Percentiles rank a stretch among this genome's conserved stretches.
phyloP scores from a whole-genome alignment of 2,888 invertebrate species.

The Euproctis similis region DNA sequence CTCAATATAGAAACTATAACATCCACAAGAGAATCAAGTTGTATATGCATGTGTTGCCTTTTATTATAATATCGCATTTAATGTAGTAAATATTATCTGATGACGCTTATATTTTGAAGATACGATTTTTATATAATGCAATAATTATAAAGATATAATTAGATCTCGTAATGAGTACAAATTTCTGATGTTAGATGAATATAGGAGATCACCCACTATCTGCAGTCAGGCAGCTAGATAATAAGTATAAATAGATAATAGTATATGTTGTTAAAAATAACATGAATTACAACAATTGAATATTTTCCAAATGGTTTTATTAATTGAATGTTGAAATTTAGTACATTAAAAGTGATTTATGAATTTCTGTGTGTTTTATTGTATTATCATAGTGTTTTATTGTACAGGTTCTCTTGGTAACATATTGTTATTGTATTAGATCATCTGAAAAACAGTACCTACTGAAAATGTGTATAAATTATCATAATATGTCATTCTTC shows the following conservation, averaged over 20 bases:
- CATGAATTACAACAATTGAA: conserved; percentile 46
- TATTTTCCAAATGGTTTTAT: conserved; percentile 56
- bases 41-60: no score
- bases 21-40: no score
- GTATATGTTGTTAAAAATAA: conserved; percentile 43
- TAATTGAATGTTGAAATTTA: conserved; percentile 45
- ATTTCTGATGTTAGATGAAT: conserved; percentile 19
- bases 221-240: conserved; percentile 47
- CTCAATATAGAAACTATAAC: no score
- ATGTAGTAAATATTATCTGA: conserved; percentile 13
- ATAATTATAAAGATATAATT: conserved; percentile 30
- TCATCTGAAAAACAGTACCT: no score
- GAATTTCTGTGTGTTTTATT: conserved; percentile 25
- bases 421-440: no score
- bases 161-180: conserved; percentile 60
- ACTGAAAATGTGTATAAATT: no score
- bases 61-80: no score
- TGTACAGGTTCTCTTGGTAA: no score
- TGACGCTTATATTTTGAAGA: conserved; percentile 25
- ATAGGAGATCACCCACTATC: conserved; percentile 22
- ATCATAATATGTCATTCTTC: no score
- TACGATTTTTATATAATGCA: conserved; percentile 35
- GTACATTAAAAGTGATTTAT: conserved; percentile 53
- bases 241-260: conserved; percentile 50
- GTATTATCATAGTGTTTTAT: no score